Base-by-base conservation (phyloP, 1,140 invertebrate genomes). In the Drosophila chauvacae region DNA sequence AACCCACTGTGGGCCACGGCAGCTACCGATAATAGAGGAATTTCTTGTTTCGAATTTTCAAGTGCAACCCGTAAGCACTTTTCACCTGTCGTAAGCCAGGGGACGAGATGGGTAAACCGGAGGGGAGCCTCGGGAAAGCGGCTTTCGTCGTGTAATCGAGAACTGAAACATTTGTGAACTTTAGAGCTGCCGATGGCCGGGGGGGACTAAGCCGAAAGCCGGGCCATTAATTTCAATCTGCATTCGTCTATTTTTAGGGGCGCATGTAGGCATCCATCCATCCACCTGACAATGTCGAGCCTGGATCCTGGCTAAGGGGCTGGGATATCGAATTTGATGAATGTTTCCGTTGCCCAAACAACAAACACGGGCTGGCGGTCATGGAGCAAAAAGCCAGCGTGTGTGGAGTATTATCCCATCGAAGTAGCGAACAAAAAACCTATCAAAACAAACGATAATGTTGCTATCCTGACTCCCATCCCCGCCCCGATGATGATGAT, bases 361-460 rank as follows among this genome's bases (percentile, higher is more conserved):
- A 69, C 65, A 63, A 58, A 50, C 64, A 61, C 4, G 16, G 26
- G 20, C 20, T n/a, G 44, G 37, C 28, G 39, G 42, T 55, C 72
- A 68, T 18, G 75, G 56, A 41, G 56, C 63, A 56, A 76, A 44
- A 77, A 59, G 53, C 44, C 41, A 60, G 44, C 44, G 63, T 77
- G 74, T 77, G 74, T 60, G 73, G 37, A 56, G 56, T 30, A 58
- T 69, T 68, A 77, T 76, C 72, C 55, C 47, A 50, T 14, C 33
- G 37, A 53, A 47, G 61, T 41, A 45, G 70, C 41, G 18, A 41
- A 58, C 45, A 78, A 72, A 58, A 87, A 87, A 88, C 73, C 85
- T 74, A 88, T 88, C 85, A 88, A 88, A 90, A 90, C 74, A 81
- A 90, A 88, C 84, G 84, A 88, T 88, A 90, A 88, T 90, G 82